A percentile compares a stretch with the other conserved stretches of the same genome.
Conservation (phyloP, 1,140 invertebrate species). For the Asbolus verrucosus region DNA sequence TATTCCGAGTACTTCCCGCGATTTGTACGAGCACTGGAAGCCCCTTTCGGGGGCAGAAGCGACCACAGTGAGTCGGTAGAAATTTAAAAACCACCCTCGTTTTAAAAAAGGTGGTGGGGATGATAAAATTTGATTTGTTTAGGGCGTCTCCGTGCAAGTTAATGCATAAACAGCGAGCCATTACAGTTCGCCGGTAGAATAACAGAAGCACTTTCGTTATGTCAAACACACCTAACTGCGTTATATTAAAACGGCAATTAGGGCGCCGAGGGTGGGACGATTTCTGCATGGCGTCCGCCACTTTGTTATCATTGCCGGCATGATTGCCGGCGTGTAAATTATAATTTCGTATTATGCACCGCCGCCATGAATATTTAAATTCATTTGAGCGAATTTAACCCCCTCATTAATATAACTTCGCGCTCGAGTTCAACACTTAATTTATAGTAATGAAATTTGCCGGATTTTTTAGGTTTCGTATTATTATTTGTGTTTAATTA, state of each 20-base stretch:
- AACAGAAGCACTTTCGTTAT: background rate
- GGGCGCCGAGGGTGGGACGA: background rate
- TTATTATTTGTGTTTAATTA: slow-evolving; percentile 43
- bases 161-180: background rate
- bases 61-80: no score
- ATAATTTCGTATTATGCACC: slow-evolving; percentile 17
- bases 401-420: background rate
- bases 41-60: no score
- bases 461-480: slow-evolving; percentile 15
- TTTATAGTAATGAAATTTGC: slow-evolving; percentile 32
- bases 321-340: slow-evolving; percentile 8
- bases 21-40: no score
- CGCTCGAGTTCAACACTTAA: slow-evolving; percentile 21
- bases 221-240: slow-evolving; percentile 19
- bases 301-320: slow-evolving; percentile 10
- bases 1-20: no score
- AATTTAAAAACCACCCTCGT: no score
- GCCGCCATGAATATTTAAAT: slow-evolving; percentile 23
- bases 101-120: no score
- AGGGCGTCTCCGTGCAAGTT: background rate
- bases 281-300: slow-evolving; percentile 5
- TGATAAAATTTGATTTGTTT: background rate
- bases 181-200: no score
- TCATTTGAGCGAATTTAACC: slow-evolving; percentile 8
- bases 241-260: slow-evolving; percentile 25